Evolutionary conservation across 2,113 vertebrate species (phyloP).

Genomic region (Chiloscyllium plagiosum): DNA sequence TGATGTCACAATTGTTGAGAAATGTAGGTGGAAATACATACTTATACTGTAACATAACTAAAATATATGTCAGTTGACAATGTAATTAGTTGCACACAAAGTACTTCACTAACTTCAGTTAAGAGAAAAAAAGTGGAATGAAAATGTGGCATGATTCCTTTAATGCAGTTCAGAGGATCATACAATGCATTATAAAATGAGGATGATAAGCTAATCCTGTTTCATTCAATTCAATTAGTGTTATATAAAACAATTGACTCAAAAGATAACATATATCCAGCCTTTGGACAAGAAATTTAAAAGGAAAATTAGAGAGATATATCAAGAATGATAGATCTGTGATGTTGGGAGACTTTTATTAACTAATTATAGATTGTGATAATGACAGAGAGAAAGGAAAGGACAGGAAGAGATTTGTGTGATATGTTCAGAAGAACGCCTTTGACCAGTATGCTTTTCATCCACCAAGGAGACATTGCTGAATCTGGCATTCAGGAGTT

Average conservation of each 20-base stretch:
- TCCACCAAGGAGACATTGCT: background rate
- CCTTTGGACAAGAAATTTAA: too few species aligned
- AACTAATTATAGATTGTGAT: too few species aligned
- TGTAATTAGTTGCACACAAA: background rate
- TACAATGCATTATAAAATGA: background rate
- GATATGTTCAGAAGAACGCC: too few species aligned
- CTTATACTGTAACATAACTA: background rate
- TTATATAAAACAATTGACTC: background rate
- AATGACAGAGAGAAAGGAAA: too few species aligned
- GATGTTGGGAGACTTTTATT: too few species aligned
- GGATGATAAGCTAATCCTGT: background rate
- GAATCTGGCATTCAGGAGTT: background rate
- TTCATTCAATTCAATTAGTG: background rate
- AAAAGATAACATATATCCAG: background rate
- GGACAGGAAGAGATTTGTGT: too few species aligned
- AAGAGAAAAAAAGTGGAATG: background rate
- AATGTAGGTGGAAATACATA: background rate
- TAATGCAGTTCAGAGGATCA: background rate
- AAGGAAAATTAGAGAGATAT: too few species aligned
- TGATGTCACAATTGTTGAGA: background rate
- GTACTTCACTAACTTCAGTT: background rate
- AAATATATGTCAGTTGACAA: background rate
- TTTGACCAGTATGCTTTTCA: background rate
- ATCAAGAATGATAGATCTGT: too few species aligned
- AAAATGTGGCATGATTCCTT: background rate